These are phyloP conservation scores for Sphecodes monilicornis DNA, from an alignment of 2,888 invertebrate genomes.

Conservation along the genomic window DNA sequence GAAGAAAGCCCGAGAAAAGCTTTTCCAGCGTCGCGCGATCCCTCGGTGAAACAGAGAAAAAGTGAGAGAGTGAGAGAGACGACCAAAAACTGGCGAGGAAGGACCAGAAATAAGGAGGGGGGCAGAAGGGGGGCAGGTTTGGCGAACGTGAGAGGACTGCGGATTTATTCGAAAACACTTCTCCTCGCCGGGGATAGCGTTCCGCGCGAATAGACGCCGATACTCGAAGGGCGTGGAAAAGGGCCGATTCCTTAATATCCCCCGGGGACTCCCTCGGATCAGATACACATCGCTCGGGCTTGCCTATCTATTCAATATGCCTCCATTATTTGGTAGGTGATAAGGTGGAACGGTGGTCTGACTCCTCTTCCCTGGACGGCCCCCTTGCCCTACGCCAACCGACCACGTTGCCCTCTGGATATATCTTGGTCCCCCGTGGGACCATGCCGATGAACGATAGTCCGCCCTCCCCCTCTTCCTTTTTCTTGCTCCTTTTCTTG, in stretches of 20 bases:
- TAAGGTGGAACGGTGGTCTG: slow-evolving; percentile 76
- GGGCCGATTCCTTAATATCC: slow-evolving; percentile 81
- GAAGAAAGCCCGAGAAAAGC: slow-evolving; percentile 44
- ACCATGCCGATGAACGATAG: slow-evolving; percentile 79
- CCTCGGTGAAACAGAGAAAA: not conserved
- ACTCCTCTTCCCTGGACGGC: slow-evolving; percentile 46
- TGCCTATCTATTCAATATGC: slow-evolving; percentile 83
- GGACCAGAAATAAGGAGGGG: not conserved
- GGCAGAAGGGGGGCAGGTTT: not conserved
- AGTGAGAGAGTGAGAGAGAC: not conserved
- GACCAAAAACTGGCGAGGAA: not conserved
- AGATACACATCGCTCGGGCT: slow-evolving; percentile 81
- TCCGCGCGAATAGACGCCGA: slow-evolving; percentile 34
- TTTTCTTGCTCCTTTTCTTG: slow-evolving; percentile 19
- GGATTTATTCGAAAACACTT: slow-evolving; percentile 72
- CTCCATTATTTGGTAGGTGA: slow-evolving; percentile 83
- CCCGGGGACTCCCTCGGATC: slow-evolving; percentile 77
- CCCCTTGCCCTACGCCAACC: slow-evolving; percentile 64
- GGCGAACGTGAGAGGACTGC: slow-evolving; percentile 63
- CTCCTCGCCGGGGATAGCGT: slow-evolving; percentile 33
- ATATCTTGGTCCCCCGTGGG: slow-evolving; percentile 78
- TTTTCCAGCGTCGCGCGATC: slow-evolving; percentile 37
- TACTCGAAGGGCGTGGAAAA: slow-evolving; percentile 62
- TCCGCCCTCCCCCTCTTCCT: slow-evolving; percentile 42
- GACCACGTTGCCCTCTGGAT: slow-evolving; percentile 55